Evolutionary conservation across 2,797 vertebrate genomes (phyloP).

Genomic region (Carcharodon carcharias): DNA sequence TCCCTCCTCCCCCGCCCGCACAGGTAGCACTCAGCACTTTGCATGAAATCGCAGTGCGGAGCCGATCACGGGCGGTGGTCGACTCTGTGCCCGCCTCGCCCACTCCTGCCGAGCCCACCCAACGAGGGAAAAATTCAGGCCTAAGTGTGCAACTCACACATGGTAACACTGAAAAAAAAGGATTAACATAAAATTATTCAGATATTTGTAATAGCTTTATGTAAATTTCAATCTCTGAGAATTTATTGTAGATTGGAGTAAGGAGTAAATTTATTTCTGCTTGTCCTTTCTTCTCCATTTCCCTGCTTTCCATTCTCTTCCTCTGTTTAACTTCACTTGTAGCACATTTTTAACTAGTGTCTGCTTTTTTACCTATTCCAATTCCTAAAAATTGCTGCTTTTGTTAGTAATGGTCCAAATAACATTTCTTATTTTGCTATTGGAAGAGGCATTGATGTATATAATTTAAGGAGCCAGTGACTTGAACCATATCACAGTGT

Average conservation of each 20-base stretch:
- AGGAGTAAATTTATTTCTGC: background rate
- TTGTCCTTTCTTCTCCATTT: background rate
- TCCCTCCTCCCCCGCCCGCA: too few relatives aligned
- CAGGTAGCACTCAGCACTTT: too few relatives aligned
- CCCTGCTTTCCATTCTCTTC: background rate
- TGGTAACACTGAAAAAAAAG: background rate
- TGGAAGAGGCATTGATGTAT: background rate
- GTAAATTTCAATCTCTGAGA: background rate
- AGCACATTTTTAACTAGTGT: background rate
- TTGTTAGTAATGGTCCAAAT: background rate
- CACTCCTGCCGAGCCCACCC: too few relatives aligned
- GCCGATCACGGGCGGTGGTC: too few relatives aligned
- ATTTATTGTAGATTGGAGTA: background rate
- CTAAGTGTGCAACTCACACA: background rate
- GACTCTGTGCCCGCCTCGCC: too few relatives aligned
- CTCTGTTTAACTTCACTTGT: background rate
- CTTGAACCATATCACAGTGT: background rate
- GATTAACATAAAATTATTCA: background rate
- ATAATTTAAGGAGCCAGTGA: background rate
- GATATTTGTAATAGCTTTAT: background rate
- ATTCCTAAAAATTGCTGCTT: background rate
- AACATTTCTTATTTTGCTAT: background rate
- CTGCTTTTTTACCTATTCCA: background rate
- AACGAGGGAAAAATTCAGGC: too few relatives aligned
- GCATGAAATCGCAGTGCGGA: too few relatives aligned